Base-by-base conservation (phyloP, 2,797 vertebrate genomes). In the Coilia nasus region DNA sequence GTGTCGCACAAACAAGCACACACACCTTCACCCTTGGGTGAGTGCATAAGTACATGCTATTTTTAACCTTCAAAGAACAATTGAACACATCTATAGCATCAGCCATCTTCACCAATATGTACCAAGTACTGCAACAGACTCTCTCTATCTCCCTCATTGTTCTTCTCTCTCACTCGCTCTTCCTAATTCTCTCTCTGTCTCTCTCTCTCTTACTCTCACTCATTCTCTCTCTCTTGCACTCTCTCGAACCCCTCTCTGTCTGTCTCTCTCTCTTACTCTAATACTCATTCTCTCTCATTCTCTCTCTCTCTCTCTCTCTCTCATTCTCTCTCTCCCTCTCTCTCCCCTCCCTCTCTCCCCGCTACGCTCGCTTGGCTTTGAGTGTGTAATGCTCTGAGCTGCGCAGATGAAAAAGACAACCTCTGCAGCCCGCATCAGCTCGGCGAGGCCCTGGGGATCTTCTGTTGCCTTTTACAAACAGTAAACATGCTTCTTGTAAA, bases 401-500 rank as follows among this genome's bases (percentile, higher is more conserved):
- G 12, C 17, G 25, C 25, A 31, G 64, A 71, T 71, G 64, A 71
- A 71, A 71, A 31, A 31, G 64, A 35, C 64, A 35, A 71, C 25
- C 64, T 71, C 64, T 10, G 25, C 64, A 35, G 64, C 14, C 64
- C 31, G 28, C 64, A 71, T 35, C 64, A 35, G 64, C 64, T 25
- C 1, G 12, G 28, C 1, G 64, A 71, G 28, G 14, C 64, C 64
- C 28, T 3, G 28, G 64, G 64, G 64, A 71, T 14, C 11, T 5
- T 35, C 28, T 71, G 64, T 35, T 71, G 64, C 25, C 64, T 71
- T 71, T 71, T 71, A 35, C 25, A 25, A 71, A 71, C 64, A 71
- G 64, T 71, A 71, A 71, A 71, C 64, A 71, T 71, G 64, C 28
- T 71, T 31, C 64, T 71, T 25, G 3, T 71, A 35, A 71, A 71